Base-by-base conservation (phyloP, 64 coral and sea anemone genomes). In the Hydrozoanthus tunicans region DNA sequence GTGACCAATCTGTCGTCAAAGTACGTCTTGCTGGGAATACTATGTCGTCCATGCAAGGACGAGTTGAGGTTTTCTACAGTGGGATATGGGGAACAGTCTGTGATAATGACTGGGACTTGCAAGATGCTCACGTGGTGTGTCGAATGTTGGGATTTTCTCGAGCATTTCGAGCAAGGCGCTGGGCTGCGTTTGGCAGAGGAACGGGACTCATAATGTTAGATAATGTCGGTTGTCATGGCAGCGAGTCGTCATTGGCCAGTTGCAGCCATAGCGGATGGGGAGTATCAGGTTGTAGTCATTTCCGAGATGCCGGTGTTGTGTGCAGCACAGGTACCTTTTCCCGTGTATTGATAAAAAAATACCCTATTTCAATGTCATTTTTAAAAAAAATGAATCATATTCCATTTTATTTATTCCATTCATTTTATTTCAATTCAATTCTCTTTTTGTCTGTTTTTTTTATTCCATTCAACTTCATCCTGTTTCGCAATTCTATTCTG, bases 51-150 rank as follows among this genome's bases (percentile, higher is more conserved):
- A 73, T 27, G 23, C 70, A 73, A n/a, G 25, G 70, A 6, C 70
- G 70, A 6, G 89, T 90, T 74, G 89, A 90, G 43, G 32, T 90
- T 27, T 74, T 66, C 0, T 69, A 90, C 25, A 80, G 56, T 78
- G 89, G 76, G 6, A 64, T 0, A 8, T 90, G 89, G 89, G 89
- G 89, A 0, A 79, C 9, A 25, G 58, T 90, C 9, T 90, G 89
- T 54, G 75, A 73, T 61, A n/a, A 43, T 23, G 5, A 0, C 25
- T 90, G 89, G 89, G 89, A 80, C 12, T 54, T 79, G 26, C 27
- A 24, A 0, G 76, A 90, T 68, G 89, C 89, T 6, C 63, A 90
- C 5, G 89, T 90, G 26, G 89, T 90, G 26, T 90, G 89, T 90
- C 89, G 89, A 66, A 24, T 79, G 89, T 25, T 90, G 75, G 76